Base-by-base conservation (phyloP, 2,888 invertebrate genomes). In the Allygus modestus region DNA sequence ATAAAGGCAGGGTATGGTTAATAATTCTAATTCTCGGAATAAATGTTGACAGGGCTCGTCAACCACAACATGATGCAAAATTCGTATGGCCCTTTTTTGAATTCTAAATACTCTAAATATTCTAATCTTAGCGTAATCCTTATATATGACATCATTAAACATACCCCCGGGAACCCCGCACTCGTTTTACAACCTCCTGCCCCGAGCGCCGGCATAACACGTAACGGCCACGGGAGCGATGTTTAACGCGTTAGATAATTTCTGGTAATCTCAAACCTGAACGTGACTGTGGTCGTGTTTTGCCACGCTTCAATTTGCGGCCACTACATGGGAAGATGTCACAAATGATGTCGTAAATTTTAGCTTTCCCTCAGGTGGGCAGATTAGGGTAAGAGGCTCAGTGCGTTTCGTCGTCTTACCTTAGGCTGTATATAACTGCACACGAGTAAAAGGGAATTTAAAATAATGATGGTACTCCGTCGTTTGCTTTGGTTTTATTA, bases 71-170 rank as follows among this genome's bases (percentile, higher is more conserved):
- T n/a, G n/a, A n/a, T n/a, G n/a, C n/a, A n/a, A n/a, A n/a, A n/a
- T n/a, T n/a, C n/a, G n/a, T n/a, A n/a, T n/a, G n/a, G n/a, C n/a
- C n/a, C n/a, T n/a, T n/a, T n/a, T n/a, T n/a, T n/a, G n/a, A n/a
- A n/a, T n/a, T n/a, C n/a, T n/a, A n/a, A n/a, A n/a, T n/a, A n/a
- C n/a, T n/a, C n/a, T n/a, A n/a, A n/a, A n/a, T n/a, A n/a, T n/a
- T n/a, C n/a, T n/a, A n/a, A n/a, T n/a, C n/a, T 77, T 77, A 77
- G 17, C n/a, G 46, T 77, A 77, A 77, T 77, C 77, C 77, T 77
- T 77, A 77, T 77, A 77, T 77, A 77, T 77, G 77, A 77, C 77
- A 51, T 46, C 51, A 77, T 77, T 77, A 77, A 77, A 77, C 51
- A 77, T 28, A 28, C 51, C 46, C 51, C 51, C 28, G 51, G 28